phyloP scores from a whole-genome alignment of 1,140 invertebrate species.

The Mycetomoellerius zeteki region DNA sequence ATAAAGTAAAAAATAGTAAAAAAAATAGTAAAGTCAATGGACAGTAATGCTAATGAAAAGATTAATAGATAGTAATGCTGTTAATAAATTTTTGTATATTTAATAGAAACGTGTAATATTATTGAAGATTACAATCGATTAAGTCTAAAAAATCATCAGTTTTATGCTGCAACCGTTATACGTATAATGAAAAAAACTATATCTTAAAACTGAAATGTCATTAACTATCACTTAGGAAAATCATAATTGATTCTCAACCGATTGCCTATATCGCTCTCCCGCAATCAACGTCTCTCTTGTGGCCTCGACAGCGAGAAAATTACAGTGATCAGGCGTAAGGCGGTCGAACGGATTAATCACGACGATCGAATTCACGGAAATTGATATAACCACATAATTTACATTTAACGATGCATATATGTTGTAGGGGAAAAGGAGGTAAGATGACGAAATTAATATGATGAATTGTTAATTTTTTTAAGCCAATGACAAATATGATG shows the following conservation, averaged over 20 bases:
- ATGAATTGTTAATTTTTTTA: too few species aligned
- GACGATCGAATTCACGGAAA: slow-evolving; percentile 64
- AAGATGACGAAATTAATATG: too few species aligned
- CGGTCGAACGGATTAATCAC: slow-evolving; percentile 70
- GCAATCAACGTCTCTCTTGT: slow-evolving; percentile 34
- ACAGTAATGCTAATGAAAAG: too few species aligned
- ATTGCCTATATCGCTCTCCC: slow-evolving; percentile 54
- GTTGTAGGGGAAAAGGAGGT: too few species aligned
- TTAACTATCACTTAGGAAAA: slow-evolving; percentile 68
- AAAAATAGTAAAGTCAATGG: not conserved
- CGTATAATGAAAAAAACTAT: not conserved
- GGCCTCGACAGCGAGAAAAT: slow-evolving; percentile 67
- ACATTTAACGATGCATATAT: slow-evolving; percentile 11
- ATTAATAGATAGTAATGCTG: not conserved
- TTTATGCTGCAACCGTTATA: not conserved
- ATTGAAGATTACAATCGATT: not conserved
- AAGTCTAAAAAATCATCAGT: slow-evolving; percentile 7
- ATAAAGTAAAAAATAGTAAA: not conserved
- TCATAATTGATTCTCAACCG: slow-evolving; percentile 68
- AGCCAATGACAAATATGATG: too few species aligned
- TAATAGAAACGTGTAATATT: not conserved
- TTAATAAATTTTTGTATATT: not conserved
- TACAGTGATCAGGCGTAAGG: slow-evolving; percentile 66
- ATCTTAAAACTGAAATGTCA: slow-evolving; percentile 48
- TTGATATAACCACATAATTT: slow-evolving; percentile 51